phyloP scores from a whole-genome alignment of 2,888 invertebrate genomes.

The Macrosoma leucophasiata region DNA sequence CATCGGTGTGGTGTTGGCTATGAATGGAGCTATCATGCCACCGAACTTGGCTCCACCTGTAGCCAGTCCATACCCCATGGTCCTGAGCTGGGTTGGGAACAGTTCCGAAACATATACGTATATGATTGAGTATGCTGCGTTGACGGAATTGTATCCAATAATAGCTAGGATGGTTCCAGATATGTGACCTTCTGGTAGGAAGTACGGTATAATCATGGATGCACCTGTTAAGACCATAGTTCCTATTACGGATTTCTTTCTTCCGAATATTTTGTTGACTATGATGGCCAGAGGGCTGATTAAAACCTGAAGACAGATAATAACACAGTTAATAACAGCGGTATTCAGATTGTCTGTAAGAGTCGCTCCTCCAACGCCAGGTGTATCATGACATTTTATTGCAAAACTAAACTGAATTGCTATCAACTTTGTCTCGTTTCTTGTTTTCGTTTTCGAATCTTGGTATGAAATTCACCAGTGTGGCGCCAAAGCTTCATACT shows the following conservation, averaged over 20 bases:
- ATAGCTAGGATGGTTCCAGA: constrained; percentile 31
- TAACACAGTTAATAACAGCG: too few relatives aligned
- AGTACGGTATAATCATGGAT: constrained; percentile 34
- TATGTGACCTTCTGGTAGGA: constrained; percentile 33
- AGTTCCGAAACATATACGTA: constrained; percentile 42
- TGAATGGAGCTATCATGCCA: constrained; percentile 45
- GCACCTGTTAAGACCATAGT: constrained; percentile 27
- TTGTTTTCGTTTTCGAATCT: too few relatives aligned
- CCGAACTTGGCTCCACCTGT: constrained; percentile 41
- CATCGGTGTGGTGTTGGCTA: constrained; percentile 36
- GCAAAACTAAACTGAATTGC: too few relatives aligned
- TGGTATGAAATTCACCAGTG: too few relatives aligned
- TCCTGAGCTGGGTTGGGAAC: constrained; percentile 49
- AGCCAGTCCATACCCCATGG: constrained; percentile 42
- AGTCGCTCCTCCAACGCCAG: too few relatives aligned
- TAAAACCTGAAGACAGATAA: constrained; percentile 36
- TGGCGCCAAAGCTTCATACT: too few relatives aligned
- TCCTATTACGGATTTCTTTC: constrained; percentile 31
- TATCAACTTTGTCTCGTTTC: too few relatives aligned
- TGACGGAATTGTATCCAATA: constrained; percentile 30
- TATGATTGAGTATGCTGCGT: constrained; percentile 29
- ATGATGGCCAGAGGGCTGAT: constrained; percentile 30
- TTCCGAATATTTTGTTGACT: constrained; percentile 35
- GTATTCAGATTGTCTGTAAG: too few relatives aligned
- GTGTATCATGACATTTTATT: too few relatives aligned